These are phyloP conservation scores for Apodemia hepburni DNA, from an alignment of 2,888 invertebrate species.

Conservation along the genomic window DNA sequence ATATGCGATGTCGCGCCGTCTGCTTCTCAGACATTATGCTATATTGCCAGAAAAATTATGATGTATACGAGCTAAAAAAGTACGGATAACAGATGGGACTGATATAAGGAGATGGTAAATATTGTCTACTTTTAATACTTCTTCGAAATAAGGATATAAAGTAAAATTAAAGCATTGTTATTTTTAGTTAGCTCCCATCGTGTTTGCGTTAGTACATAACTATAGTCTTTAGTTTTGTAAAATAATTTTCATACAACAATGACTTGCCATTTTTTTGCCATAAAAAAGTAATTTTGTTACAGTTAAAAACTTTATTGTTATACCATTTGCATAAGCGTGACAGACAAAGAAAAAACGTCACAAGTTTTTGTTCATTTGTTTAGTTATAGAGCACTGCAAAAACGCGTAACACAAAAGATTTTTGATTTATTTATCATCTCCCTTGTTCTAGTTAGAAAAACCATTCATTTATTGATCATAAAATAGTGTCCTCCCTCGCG, in stretches of 20 bases:
- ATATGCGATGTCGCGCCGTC: no score
- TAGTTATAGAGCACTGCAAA: constrained; percentile 58
- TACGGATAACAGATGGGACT: no score
- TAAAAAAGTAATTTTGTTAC: constrained; percentile 59
- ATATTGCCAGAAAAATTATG: no score
- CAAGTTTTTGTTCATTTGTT: constrained; percentile 64
- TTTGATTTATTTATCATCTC: constrained; percentile 63
- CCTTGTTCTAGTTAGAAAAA: constrained; percentile 52
- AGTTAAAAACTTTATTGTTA: constrained; percentile 68
- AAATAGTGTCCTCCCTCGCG: constrained; percentile 52
- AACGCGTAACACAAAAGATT: constrained; percentile 63
- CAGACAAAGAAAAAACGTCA: constrained; percentile 65
- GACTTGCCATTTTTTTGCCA: constrained; percentile 19
- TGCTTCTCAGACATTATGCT: no score
- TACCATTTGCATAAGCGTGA: constrained; percentile 74
- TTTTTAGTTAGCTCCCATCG: constrained; percentile 19
- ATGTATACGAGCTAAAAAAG: no score
- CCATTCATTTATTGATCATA: constrained; percentile 51
- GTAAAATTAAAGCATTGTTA: background rate
- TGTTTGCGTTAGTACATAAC: background rate
- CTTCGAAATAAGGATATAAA: constrained; percentile 13
- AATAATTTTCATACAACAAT: constrained; percentile 11
- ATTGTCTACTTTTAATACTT: background rate
- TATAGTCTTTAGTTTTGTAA: constrained; percentile 17
- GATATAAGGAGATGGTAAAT: background rate